These are phyloP conservation scores for Vultur gryphus DNA, from an alignment of 2,797 vertebrate genomes.

Conservation along the genomic window DNA sequence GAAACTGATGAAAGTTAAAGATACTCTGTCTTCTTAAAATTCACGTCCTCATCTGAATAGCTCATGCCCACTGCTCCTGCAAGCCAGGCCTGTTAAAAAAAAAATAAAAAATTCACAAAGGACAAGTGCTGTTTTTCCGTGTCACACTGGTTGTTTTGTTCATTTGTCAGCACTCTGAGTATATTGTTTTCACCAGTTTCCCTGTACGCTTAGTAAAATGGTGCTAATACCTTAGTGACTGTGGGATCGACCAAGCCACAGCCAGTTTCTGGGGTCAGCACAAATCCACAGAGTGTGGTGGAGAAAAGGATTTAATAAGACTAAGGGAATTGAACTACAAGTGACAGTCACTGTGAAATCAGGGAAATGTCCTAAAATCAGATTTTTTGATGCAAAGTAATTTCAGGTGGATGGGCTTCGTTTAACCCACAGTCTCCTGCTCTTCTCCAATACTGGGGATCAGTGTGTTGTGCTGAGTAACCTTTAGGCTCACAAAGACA, in stretches of 20 bases:
- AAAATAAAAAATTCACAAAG: neutral
- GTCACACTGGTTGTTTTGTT: neutral
- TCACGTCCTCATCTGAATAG: neutral
- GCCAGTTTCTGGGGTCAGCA: neutral
- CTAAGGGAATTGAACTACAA: neutral
- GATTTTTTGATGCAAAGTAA: neutral
- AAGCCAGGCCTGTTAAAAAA: neutral
- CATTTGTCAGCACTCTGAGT: neutral
- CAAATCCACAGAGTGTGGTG: too few relatives aligned
- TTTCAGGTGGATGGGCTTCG: neutral
- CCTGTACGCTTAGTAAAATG: neutral
- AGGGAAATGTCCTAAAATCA: neutral
- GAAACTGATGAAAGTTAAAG: neutral
- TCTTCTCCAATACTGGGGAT: neutral
- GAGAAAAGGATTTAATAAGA: neutral
- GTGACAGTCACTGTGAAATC: neutral
- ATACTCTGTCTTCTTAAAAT: neutral
- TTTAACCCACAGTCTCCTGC: neutral
- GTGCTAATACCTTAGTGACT: neutral
- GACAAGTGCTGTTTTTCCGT: neutral
- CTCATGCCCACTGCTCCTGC: neutral
- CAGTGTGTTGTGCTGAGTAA: neutral
- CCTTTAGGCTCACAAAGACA: neutral
- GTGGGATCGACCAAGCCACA: accelerated
- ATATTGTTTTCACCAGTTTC: neutral